Evolutionary conservation across 2,888 invertebrate species (phyloP).

Genomic region (Parochlus steinenii): DNA sequence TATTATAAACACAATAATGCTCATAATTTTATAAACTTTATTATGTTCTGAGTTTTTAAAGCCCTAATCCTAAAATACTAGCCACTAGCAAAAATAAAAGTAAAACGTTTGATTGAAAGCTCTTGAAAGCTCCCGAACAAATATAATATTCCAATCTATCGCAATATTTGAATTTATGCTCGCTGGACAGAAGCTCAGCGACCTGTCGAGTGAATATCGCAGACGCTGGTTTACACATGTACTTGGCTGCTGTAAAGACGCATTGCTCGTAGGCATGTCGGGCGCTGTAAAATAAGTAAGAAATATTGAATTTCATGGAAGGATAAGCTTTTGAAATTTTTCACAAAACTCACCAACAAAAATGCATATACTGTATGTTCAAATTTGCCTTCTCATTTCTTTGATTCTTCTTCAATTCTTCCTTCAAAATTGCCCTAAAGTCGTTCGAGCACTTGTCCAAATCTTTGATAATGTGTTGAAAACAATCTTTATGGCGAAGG

Average conservation of each 20-base stretch:
- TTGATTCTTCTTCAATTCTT: constrained; percentile 19
- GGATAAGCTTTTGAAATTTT: background rate
- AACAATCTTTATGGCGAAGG: constrained; percentile 3
- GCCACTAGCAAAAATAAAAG: no score
- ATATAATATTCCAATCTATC: constrained; percentile 22
- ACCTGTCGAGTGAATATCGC: constrained; percentile 26
- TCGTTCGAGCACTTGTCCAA: constrained; percentile 25
- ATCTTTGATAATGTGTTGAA: constrained; percentile 14
- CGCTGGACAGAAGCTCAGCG: constrained; percentile 28
- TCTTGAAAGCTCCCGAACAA: constrained; percentile 19
- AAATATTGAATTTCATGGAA: background rate
- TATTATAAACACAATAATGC: no score
- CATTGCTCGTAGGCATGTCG: constrained; percentile 29
- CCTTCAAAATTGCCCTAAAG: constrained; percentile 24
- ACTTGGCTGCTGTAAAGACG: constrained; percentile 27
- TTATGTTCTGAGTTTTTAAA: no score
- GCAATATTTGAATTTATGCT: constrained; percentile 27
- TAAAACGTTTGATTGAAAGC: no score
- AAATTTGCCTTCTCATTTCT: constrained; percentile 18
- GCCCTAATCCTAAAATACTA: no score
- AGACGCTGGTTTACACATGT: constrained; percentile 27
- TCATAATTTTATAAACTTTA: no score
- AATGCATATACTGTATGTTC: constrained; percentile 27
- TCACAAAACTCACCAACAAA: constrained; percentile 25
- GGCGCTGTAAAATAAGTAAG: constrained; percentile 20